Evolutionary conservation across 2,797 vertebrate genomes (phyloP).

Genomic region (Schizopygopsis malacanthus): DNA sequence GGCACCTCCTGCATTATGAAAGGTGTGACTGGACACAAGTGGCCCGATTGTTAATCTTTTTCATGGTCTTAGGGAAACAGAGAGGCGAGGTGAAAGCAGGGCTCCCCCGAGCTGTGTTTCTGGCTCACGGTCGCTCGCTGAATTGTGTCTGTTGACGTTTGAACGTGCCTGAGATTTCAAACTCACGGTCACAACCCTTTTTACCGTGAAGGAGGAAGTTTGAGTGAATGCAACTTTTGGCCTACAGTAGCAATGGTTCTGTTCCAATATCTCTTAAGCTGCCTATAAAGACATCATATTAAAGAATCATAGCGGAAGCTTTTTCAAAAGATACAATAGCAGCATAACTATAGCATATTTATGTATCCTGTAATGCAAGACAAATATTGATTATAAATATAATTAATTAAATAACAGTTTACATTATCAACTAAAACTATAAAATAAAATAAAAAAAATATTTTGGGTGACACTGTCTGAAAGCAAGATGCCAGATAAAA

Average conservation of each 20-base stretch:
- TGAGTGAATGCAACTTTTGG: background rate
- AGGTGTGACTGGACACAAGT: conserved; percentile 61
- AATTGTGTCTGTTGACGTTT: conserved; percentile 52
- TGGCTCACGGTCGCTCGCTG: conserved; percentile 39
- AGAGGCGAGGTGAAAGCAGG: conserved; percentile 50
- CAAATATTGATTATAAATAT: background rate
- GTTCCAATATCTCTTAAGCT: background rate
- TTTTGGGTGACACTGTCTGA: background rate
- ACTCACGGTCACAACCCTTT: conserved; percentile 18
- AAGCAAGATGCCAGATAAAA: background rate
- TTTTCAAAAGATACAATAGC: background rate
- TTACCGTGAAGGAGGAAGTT: background rate
- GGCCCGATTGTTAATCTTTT: conserved; percentile 57
- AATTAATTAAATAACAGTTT: background rate
- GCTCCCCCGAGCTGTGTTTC: conserved; percentile 49
- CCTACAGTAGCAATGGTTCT: background rate
- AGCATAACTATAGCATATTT: background rate
- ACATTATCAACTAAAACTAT: background rate
- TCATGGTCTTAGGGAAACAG: conserved; percentile 53
- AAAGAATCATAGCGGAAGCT: background rate
- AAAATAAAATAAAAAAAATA: background rate
- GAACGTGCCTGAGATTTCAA: conserved; percentile 45
- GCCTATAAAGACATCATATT: background rate
- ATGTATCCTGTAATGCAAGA: background rate
- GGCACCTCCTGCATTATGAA: conserved; percentile 60